These are phyloP conservation scores for Netelia melanura DNA, from an alignment of 2,888 invertebrate species.

Conservation along the genomic window DNA sequence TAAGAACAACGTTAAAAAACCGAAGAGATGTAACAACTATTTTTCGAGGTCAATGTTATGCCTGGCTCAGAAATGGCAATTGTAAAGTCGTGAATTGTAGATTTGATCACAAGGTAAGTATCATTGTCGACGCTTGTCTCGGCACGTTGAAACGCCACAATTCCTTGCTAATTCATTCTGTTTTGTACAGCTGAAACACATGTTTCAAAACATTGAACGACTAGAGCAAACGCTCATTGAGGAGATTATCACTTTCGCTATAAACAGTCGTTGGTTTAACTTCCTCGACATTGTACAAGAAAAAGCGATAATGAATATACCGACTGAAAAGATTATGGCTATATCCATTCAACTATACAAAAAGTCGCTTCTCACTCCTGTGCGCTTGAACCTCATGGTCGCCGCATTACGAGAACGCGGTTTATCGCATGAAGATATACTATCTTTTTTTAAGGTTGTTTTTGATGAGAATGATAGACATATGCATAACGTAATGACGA, in stretches of 20 bases:
- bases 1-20: slow-evolving; percentile 35
- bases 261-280: slow-evolving; percentile 2
- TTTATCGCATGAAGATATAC: slow-evolving; percentile 12
- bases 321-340: slow-evolving; percentile 2
- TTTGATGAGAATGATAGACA: not conserved
- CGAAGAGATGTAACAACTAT: slow-evolving; percentile 11
- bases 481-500: not conserved
- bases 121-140: not conserved
- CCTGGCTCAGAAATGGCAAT: slow-evolving; percentile 31
- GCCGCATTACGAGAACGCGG: not conserved
- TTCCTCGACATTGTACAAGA: slow-evolving; percentile 33
- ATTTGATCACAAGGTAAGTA: slow-evolving; percentile 48
- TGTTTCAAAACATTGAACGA: not conserved
- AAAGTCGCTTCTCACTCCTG: not conserved
- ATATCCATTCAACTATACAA: slow-evolving; percentile 1
- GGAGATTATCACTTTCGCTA: slow-evolving; percentile 13
- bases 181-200: slow-evolving; percentile 34
- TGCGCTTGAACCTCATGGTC: not conserved
- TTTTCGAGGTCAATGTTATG: slow-evolving; percentile 54
- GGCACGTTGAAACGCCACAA: not conserved
- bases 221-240: not conserved
- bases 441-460: not conserved
- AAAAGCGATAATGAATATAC: slow-evolving; percentile 12
- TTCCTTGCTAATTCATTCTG: not conserved
- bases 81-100: slow-evolving; percentile 22